Evolutionary conservation across 2,113 vertebrate species (phyloP), one percentile per base, ranked within the genome.

Genomic region (Prionailurus viverrinus): DNA sequence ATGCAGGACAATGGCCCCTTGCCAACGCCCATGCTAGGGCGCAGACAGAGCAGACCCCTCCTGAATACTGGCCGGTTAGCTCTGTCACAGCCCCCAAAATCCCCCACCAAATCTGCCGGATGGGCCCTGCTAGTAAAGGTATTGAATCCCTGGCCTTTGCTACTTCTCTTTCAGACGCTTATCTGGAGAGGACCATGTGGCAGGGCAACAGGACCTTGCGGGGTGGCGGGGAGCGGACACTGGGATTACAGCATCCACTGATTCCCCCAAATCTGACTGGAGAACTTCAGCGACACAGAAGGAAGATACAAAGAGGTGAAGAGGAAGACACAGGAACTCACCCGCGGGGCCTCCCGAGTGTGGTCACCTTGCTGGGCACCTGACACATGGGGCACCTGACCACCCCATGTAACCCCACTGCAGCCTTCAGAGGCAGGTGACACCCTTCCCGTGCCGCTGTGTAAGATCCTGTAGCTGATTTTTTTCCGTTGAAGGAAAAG

Each of bases 401-500:
- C 9, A 45, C 55, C 27, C 31, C 19, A 2, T 39, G 41, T 11
- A 48, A 61, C 63, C 68, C 36, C 5, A 31, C 65, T n/a, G 33
- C 7, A 16, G 41, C 19, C 45, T 76, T 36, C 7, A 25, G 27
- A 69, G 69, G 15, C n/a, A 51, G 15, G 9, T 33, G 61, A 19
- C 23, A 36, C 27, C 31, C 55, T 12, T 78, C 39, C 80, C 25
- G 36, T 10, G 4, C 29, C 65, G 61, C 69, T 41, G 1, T 36
- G 27, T 69, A 48, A 27, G 61, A 45, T 48, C 36, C 5, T 8
- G 33, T 6, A 36, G 33, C 21, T 66, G n/a, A 18, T 9, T 14
- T 33, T 95, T 94, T 63, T n/a, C 84, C 74, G 41, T 93, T 84
- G 76, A 84, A 91, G 48, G 21, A 76, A 48, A 89, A 58, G 10